phyloP scores from a whole-genome alignment of 2,888 invertebrate species.

The Eugnorisma glareosa region DNA sequence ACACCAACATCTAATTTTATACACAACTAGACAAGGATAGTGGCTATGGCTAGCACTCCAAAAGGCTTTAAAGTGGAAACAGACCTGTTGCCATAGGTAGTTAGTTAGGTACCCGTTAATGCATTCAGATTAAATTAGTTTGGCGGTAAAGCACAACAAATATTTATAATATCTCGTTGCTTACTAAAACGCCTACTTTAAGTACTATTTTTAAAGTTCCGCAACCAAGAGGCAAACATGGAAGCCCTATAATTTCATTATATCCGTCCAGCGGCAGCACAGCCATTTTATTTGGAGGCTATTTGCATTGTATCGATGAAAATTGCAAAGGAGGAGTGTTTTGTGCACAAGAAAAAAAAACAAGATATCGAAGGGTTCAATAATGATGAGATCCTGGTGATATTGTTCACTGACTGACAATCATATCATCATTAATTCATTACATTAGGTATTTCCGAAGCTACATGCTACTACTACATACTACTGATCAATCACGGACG shows the following conservation, averaged over 20 bases:
- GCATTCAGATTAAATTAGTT: slow-evolving; percentile 1
- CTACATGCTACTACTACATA: no score
- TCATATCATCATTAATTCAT: no score
- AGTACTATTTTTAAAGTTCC: background rate
- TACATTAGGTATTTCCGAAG: no score
- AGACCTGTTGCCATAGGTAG: slow-evolving; percentile 1
- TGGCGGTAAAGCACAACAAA: background rate
- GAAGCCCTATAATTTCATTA: background rate
- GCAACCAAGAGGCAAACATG: background rate
- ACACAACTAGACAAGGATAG: background rate
- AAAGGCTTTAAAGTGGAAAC: background rate
- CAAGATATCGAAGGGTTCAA: background rate
- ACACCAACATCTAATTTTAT: background rate
- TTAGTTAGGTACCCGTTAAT: background rate
- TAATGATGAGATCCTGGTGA: no score
- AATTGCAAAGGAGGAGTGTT: background rate
- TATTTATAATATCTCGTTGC: background rate
- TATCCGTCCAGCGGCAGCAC: background rate
- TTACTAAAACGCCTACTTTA: background rate
- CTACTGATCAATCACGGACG: no score
- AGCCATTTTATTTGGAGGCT: background rate
- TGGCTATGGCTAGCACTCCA: background rate
- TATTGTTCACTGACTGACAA: no score
- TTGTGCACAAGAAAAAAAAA: background rate
- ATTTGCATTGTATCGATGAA: background rate